Evolutionary conservation across 2,113 vertebrate genomes (phyloP).

Genomic region (Lycocorax pyrrhopterus): DNA sequence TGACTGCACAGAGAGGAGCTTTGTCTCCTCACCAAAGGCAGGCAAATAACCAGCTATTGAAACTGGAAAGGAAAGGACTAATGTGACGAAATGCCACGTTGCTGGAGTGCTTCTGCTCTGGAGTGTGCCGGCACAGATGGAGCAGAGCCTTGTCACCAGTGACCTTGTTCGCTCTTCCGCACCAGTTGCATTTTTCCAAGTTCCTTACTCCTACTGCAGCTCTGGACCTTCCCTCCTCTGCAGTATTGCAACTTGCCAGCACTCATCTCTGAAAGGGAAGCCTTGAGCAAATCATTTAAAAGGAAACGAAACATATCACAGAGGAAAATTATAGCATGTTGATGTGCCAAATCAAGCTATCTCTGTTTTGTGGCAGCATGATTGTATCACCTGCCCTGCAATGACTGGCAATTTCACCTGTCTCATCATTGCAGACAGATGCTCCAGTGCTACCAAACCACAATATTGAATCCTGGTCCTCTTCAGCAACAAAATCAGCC

Average conservation of each 20-base stretch:
- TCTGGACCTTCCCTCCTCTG: slow-evolving; percentile 41
- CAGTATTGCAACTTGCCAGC: not conserved
- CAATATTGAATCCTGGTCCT: not conserved
- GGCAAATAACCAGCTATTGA: slow-evolving; percentile 32
- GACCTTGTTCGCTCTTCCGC: slow-evolving; percentile 62
- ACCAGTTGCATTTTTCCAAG: slow-evolving; percentile 57
- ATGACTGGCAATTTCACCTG: not conserved
- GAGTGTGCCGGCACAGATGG: slow-evolving; percentile 56
- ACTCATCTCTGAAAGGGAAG: slow-evolving; percentile 5
- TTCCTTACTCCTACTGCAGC: slow-evolving; percentile 29
- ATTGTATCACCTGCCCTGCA: not conserved
- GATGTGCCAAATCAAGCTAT: not conserved
- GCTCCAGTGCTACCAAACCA: not conserved
- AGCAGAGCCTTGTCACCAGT: slow-evolving; percentile 53
- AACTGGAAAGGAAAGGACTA: not conserved
- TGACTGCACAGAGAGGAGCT: slow-evolving; percentile 20
- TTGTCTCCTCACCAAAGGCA: slow-evolving; percentile 37
- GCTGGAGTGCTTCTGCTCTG: slow-evolving; percentile 45
- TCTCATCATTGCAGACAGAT: not conserved
- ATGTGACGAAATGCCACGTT: slow-evolving; percentile 6
- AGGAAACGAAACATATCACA: not conserved
- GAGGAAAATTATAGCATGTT: not conserved
- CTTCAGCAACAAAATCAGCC: not conserved
- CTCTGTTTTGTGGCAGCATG: not conserved
- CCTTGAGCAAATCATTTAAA: not conserved